phyloP scores from a whole-genome alignment of 2,888 invertebrate genomes.

The Scaptomyza flava region DNA sequence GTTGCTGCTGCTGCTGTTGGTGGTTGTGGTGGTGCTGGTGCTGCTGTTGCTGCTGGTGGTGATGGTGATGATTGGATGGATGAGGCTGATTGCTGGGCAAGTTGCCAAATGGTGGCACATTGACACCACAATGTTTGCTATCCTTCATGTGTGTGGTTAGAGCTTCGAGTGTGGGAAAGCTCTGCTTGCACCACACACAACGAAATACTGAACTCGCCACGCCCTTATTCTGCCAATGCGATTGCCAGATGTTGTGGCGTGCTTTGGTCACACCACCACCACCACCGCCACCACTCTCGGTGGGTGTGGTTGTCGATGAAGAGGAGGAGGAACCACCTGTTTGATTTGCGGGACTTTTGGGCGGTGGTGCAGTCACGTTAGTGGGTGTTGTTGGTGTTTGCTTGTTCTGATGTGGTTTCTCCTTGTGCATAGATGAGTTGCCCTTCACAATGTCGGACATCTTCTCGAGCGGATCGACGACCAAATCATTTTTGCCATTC shows the following conservation, averaged over 20 bases:
- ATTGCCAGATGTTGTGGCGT: conserved; percentile 97
- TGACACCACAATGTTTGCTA: conserved; percentile 97
- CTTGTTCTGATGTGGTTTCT: conserved; percentile 42
- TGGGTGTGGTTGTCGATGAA: conserved; percentile 49
- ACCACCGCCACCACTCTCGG: conserved; percentile 8
- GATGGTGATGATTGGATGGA: conserved; percentile 51
- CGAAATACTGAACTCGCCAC: conserved; percentile 98
- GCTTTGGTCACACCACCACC: conserved; percentile 85
- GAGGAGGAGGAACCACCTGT: conserved; percentile 12
- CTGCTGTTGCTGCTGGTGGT: conserved; percentile 71
- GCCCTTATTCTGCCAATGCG: conserved; percentile 98
- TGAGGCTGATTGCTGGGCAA: conserved; percentile 80
- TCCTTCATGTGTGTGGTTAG: conserved; percentile 99
- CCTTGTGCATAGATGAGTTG: conserved; percentile 46
- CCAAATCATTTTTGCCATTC: conserved; percentile 90
- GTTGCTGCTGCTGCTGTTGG: conserved; percentile 44
- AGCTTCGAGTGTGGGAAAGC: conserved; percentile 96
- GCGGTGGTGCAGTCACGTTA: conserved; percentile 43
- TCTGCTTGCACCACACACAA: conserved; percentile 99
- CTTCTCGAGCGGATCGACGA: conserved; percentile 93
- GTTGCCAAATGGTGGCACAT: conserved; percentile 88
- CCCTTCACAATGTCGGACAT: conserved; percentile 96
- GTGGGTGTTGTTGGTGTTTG: conserved; percentile 70
- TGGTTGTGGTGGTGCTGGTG: conserved; percentile 58
- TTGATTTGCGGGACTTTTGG: conserved; percentile 66